A percentile compares a stretch with the other conserved stretches of the same genome.
phyloP scores from a whole-genome alignment of 2,113 vertebrate species.

The Ifrita kowaldi region DNA sequence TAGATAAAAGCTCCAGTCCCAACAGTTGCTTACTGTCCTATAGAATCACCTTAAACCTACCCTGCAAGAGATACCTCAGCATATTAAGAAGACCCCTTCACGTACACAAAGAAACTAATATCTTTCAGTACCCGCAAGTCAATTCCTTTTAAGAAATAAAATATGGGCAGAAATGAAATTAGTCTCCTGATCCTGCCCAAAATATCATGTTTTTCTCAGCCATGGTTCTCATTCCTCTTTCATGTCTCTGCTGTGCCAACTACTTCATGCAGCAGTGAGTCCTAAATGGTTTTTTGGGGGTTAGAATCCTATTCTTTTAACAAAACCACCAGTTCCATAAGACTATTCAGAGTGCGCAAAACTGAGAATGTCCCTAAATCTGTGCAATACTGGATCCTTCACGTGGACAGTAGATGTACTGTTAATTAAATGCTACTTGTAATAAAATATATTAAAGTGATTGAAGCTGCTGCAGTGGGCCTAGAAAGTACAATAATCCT shows the following conservation, averaged over 20 bases:
- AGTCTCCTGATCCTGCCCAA: background rate
- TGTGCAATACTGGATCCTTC: slow-evolving; percentile 32
- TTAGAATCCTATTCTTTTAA: background rate
- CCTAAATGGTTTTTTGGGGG: background rate
- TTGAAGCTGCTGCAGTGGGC: slow-evolving; percentile 60
- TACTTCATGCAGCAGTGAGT: background rate
- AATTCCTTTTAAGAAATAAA: background rate
- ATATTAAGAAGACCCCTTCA: background rate
- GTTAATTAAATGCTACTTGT: slow-evolving; percentile 72
- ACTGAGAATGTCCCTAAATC: background rate
- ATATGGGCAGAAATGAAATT: background rate
- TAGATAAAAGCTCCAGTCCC: background rate
- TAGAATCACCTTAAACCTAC: background rate
- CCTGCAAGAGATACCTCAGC: background rate
- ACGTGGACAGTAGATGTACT: slow-evolving; percentile 29
- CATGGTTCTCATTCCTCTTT: background rate
- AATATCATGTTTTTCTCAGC: background rate
- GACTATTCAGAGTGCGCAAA: background rate
- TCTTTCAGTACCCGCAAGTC: slow-evolving; percentile 11
- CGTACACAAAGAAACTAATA: slow-evolving; percentile 14
- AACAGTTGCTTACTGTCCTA: background rate
- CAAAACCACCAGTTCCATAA: background rate
- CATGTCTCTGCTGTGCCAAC: background rate
- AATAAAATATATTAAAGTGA: slow-evolving; percentile 66
- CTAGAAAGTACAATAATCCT: slow-evolving; percentile 69